phyloP scores from a whole-genome alignment of 1,140 invertebrate species.

The Pseudomyrmex flavicornis region DNA sequence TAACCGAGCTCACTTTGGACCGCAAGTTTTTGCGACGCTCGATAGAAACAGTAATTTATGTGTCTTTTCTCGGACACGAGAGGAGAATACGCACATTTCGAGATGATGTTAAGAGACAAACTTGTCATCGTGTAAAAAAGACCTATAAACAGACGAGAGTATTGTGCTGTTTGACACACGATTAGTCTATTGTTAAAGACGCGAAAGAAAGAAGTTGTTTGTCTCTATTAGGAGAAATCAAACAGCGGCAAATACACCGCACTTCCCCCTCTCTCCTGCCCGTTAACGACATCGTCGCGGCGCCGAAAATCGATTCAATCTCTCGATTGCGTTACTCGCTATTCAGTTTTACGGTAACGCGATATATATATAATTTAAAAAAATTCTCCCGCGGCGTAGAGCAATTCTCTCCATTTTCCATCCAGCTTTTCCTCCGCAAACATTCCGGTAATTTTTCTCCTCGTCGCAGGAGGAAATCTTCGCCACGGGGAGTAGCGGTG shows the following conservation, averaged over 20 bases:
- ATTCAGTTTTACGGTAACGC: conserved; percentile 6
- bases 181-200: not conserved
- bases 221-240: not conserved
- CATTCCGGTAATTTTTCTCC: conserved; percentile 53
- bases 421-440: conserved; percentile 31
- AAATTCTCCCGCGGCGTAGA: not conserved
- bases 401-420: not conserved
- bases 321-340: not conserved
- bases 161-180: conserved; percentile 25
- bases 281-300: conserved; percentile 1
- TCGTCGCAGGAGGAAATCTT: conserved; percentile 46
- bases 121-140: conserved; percentile 24
- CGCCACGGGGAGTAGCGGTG: conserved; percentile 22
- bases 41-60: conserved; percentile 50
- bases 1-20: conserved; percentile 46
- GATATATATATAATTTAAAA: conserved; percentile 28
- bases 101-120: not conserved
- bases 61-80: not conserved
- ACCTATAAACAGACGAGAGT: not conserved
- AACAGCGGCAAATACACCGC: not conserved
- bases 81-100: conserved; percentile 31
- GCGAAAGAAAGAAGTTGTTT: not conserved
- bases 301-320: conserved; percentile 9
- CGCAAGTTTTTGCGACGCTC: conserved; percentile 26
- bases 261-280: too few species aligned